phyloP scores from a whole-genome alignment of 2,113 vertebrate species.

The Dolichotis patagonum region DNA sequence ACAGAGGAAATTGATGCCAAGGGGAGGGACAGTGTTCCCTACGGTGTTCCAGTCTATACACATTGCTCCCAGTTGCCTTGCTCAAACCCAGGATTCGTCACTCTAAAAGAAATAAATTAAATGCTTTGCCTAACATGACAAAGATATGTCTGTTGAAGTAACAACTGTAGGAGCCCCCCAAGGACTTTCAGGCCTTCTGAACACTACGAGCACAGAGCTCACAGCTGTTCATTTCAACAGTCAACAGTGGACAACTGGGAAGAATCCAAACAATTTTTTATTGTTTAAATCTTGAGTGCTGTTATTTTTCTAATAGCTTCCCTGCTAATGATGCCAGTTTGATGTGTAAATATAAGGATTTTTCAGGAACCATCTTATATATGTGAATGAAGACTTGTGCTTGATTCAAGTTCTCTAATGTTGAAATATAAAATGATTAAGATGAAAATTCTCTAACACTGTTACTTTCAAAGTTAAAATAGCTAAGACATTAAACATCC shows the following conservation, averaged over 20 bases:
- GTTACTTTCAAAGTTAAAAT: slow-evolving; percentile 27
- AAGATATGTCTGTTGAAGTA: slow-evolving; percentile 68
- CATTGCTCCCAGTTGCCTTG: background rate
- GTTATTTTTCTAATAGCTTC: slow-evolving; percentile 47
- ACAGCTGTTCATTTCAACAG: slow-evolving; percentile 75
- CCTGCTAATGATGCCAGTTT: slow-evolving; percentile 14
- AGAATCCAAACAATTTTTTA: slow-evolving; percentile 65
- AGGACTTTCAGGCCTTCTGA: slow-evolving; percentile 57
- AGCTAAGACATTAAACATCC: slow-evolving; percentile 7
- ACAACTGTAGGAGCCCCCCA: slow-evolving; percentile 63
- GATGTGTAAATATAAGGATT: slow-evolving; percentile 18
- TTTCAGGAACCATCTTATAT: background rate
- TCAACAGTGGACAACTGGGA: slow-evolving; percentile 70
- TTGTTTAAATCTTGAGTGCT: slow-evolving; percentile 43
- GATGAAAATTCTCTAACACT: background rate
- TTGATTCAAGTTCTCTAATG: slow-evolving; percentile 39
- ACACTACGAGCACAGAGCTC: slow-evolving; percentile 60
- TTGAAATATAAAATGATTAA: slow-evolving; percentile 3
- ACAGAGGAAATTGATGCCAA: background rate
- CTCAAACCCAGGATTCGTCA: background rate
- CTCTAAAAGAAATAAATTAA: slow-evolving; percentile 13
- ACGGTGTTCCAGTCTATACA: background rate
- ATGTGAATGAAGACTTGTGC: background rate
- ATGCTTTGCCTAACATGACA: slow-evolving; percentile 59
- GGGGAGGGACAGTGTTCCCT: background rate